phyloP scores from a whole-genome alignment of 1,140 invertebrate species.

The Dreissena polymorpha region DNA sequence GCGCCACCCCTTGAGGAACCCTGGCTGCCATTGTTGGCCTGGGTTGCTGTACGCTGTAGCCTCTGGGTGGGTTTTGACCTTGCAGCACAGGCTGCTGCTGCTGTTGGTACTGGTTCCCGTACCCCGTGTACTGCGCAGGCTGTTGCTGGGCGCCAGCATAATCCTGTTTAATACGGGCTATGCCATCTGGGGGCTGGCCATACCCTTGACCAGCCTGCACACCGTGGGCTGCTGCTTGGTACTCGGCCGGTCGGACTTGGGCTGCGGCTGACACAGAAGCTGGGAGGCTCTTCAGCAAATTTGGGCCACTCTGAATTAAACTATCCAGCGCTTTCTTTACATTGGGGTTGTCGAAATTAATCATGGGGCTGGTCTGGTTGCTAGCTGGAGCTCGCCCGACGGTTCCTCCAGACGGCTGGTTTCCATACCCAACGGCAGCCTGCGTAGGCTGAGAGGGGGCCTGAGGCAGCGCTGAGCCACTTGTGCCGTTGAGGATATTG shows the following conservation, averaged over 20 bases:
- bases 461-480: slow-evolving; percentile 49
- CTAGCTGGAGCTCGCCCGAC: slow-evolving; percentile 7
- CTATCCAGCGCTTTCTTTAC: slow-evolving; percentile 80
- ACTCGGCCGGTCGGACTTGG: slow-evolving; percentile 21
- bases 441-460: slow-evolving; percentile 20
- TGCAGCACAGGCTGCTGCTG: not conserved
- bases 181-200: too few species aligned
- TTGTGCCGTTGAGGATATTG: slow-evolving; percentile 82
- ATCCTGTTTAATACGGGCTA: too few species aligned
- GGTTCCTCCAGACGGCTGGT: slow-evolving; percentile 20
- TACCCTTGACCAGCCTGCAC: too few species aligned
- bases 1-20: not conserved
- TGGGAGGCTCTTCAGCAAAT: slow-evolving; percentile 68
- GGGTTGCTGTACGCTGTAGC: not conserved
- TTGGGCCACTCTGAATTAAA: slow-evolving; percentile 78
- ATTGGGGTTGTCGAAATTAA: slow-evolving; percentile 80
- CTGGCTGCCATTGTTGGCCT: not conserved
- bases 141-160: slow-evolving; percentile 16
- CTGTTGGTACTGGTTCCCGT: not conserved
- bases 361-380: slow-evolving; percentile 61
- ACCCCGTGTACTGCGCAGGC: slow-evolving; percentile 7
- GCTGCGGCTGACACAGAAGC: slow-evolving; percentile 42
- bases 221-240: slow-evolving; percentile 17
- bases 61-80: not conserved
- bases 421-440: slow-evolving; percentile 2